Percentiles rank a stretch among this genome's conserved stretches.
Evolutionary conservation across 2,797 vertebrate genomes (phyloP).

Genomic region (Distichodus sexfasciatus): DNA sequence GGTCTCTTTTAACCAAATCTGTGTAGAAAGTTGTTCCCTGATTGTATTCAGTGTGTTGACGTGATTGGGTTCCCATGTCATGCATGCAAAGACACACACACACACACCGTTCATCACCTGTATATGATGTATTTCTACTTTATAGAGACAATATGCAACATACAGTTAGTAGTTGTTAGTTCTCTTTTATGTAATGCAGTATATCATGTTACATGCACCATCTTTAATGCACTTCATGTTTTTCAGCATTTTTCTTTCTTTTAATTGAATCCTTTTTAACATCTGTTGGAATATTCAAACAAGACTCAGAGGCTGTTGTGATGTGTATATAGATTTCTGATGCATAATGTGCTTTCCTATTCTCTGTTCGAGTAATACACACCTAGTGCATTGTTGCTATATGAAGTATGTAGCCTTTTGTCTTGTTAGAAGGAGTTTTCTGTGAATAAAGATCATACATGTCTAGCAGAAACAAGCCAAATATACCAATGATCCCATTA

Average conservation of each 20-base stretch:
- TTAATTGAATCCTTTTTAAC: neutral
- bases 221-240: constrained; percentile 36
- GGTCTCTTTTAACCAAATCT: constrained; percentile 5
- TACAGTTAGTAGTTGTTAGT: neutral
- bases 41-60: no score
- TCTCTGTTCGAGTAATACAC: constrained; percentile 71
- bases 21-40: neutral
- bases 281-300: constrained; percentile 11
- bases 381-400: constrained; percentile 54
- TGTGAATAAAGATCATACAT: constrained; percentile 59
- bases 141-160: neutral
- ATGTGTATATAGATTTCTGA: constrained; percentile 70
- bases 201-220: neutral
- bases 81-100: neutral
- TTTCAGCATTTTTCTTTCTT: constrained; percentile 1
- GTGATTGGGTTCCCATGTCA: no score
- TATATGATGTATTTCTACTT: neutral
- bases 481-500: constrained; percentile 34
- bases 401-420: constrained; percentile 72
- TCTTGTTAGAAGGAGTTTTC: constrained; percentile 64
- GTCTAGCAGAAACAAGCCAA: constrained; percentile 53
- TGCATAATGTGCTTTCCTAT: constrained; percentile 57
- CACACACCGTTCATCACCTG: neutral
- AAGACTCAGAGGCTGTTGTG: constrained; percentile 47
- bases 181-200: neutral